Conservation (phyloP, 1,140 invertebrate genomes). For the Druon quercuslanigerum region DNA sequence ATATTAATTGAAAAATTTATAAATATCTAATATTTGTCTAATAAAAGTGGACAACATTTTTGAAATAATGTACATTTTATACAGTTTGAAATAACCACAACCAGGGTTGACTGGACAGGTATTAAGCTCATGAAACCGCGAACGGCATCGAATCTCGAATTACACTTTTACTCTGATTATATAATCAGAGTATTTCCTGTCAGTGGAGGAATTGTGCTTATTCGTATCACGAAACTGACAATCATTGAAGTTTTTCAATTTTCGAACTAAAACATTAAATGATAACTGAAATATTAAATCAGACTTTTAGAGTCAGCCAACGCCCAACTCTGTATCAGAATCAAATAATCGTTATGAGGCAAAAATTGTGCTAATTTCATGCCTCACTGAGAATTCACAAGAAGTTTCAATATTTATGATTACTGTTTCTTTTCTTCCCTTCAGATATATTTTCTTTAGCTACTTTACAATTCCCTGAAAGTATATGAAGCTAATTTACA, state of each 20-base stretch:
- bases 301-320: too few species aligned
- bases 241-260: background rate
- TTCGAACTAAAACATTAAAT: background rate
- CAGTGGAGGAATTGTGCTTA: conserved; percentile 7
- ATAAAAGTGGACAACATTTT: background rate
- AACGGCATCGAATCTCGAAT: conserved; percentile 5
- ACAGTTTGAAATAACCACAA: conserved; percentile 21
- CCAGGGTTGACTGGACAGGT: background rate
- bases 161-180: conserved; percentile 16
- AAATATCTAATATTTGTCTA: background rate
- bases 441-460: background rate
- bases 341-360: too few species aligned
- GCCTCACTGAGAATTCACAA: too few species aligned
- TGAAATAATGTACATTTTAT: conserved; percentile 12
- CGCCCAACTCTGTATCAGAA: too few species aligned
- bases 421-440: conserved; percentile 10
- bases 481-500: background rate
- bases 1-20: too few species aligned
- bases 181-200: background rate
- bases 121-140: conserved; percentile 14
- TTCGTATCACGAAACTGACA: background rate
- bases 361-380: too few species aligned
- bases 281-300: too few species aligned
- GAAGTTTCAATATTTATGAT: background rate
- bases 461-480: background rate